These are phyloP conservation scores for Alces alces DNA, from an alignment of 2,113 vertebrate species.

Conservation along the genomic window DNA sequence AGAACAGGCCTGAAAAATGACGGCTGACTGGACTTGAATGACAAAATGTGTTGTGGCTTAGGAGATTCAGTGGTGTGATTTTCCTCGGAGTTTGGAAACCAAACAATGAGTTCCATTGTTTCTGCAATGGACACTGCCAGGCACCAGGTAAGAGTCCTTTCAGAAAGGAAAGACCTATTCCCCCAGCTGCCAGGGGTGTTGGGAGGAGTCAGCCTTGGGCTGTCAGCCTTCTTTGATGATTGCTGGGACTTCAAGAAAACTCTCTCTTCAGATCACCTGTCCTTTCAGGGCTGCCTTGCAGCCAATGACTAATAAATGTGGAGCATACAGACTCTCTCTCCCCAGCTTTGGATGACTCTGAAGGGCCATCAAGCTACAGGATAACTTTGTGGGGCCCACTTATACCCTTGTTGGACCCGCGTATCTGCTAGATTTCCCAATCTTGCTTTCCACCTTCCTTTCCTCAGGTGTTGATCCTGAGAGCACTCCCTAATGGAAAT, in stretches of 20 bases:
- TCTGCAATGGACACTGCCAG: not conserved
- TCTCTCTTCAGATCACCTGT: not conserved
- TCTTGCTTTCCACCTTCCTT: not conserved
- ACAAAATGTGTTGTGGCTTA: not conserved
- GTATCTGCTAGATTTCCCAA: not conserved
- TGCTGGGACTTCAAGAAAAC: not conserved
- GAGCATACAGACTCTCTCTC: not conserved
- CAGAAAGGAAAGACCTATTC: not conserved
- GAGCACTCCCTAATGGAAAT: not conserved
- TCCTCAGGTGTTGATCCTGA: not conserved
- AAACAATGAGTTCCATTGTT: not conserved
- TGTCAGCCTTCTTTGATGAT: not conserved
- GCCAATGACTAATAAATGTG: not conserved
- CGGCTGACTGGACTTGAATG: not conserved
- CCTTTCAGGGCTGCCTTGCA: not conserved
- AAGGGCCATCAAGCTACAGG: not conserved
- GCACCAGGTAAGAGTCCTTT: not conserved
- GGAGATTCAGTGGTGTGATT: not conserved
- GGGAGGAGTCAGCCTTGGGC: too few relatives aligned
- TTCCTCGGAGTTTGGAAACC: not conserved
- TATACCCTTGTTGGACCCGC: not conserved
- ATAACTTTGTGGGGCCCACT: too few relatives aligned
- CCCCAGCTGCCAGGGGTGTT: not conserved
- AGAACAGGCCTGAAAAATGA: not conserved
- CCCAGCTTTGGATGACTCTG: not conserved